Conservation (phyloP, 2,797 vertebrate species). For the Myotis pilosus region DNA sequence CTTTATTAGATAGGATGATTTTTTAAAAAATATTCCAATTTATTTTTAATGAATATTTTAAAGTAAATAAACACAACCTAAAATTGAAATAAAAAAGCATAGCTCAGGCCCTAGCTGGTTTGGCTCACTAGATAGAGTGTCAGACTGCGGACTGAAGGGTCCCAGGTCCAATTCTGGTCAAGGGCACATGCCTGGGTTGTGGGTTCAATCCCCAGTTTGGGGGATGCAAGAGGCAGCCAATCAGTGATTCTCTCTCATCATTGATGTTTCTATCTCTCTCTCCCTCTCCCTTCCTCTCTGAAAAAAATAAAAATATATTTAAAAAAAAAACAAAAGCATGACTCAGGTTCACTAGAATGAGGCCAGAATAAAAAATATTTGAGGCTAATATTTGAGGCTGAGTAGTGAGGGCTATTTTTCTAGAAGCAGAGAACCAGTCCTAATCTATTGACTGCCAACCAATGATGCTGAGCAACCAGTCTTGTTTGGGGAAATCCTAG, state of each 20-base stretch:
- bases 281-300: too few species aligned
- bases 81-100: not conserved
- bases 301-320: not conserved
- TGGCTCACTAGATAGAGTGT: not conserved
- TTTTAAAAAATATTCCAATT: not conserved
- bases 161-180: too few species aligned
- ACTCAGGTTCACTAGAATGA: not conserved
- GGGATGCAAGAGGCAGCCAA: too few species aligned
- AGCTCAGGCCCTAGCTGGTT: not conserved
- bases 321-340: not conserved
- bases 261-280: too few species aligned
- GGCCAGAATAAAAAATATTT: not conserved
- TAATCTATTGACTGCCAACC: not conserved
- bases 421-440: conserved; percentile 20
- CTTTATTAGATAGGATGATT: not conserved
- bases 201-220: too few species aligned
- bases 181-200: too few species aligned
- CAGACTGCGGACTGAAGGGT: too few species aligned
- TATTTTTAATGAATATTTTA: conserved; percentile 12
- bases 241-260: too few species aligned
- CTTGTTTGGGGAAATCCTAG: conserved; percentile 48
- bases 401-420: not conserved
- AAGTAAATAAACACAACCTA: not conserved
- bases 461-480: not conserved
- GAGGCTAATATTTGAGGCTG: not conserved